A percentile compares a stretch with the other conserved stretches of the same genome.
Evolutionary conservation across 2,113 vertebrate species (phyloP).

Genomic region (Hiodon alosoides): DNA sequence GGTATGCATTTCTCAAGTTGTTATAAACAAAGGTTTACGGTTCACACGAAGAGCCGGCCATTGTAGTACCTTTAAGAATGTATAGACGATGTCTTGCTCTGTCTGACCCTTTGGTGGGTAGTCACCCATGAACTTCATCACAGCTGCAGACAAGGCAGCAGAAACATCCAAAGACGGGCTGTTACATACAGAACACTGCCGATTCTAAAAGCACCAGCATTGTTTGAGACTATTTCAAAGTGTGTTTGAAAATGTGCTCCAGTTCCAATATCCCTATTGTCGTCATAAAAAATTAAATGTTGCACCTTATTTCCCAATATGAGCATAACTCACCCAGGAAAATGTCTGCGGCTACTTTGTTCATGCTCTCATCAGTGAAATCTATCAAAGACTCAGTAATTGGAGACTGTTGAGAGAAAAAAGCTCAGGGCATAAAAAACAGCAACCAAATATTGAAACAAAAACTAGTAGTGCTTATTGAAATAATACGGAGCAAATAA

Average conservation of each 20-base stretch:
- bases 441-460: not conserved
- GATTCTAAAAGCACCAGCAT: conserved; percentile 9
- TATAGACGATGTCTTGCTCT: conserved; percentile 72
- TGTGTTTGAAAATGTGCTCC: not conserved
- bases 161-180: conserved; percentile 11
- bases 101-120: conserved; percentile 70
- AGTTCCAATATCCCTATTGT: no score
- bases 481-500: not conserved
- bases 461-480: not conserved
- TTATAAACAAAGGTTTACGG: not conserved
- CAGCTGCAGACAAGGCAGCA: conserved; percentile 52
- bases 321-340: conserved; percentile 72
- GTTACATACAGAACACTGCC: not conserved
- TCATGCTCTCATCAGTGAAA: conserved; percentile 74
- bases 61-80: conserved; percentile 77
- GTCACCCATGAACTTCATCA: conserved; percentile 98
- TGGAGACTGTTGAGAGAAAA: conserved; percentile 60
- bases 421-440: not conserved
- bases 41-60: not conserved
- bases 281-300: not conserved
- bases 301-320: not conserved
- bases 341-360: conserved; percentile 78
- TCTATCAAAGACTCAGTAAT: conserved; percentile 90
- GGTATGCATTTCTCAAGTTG: not conserved
- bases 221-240: not conserved